Conservation (phyloP, 1,140 invertebrate species). For the Homarus americanus region DNA sequence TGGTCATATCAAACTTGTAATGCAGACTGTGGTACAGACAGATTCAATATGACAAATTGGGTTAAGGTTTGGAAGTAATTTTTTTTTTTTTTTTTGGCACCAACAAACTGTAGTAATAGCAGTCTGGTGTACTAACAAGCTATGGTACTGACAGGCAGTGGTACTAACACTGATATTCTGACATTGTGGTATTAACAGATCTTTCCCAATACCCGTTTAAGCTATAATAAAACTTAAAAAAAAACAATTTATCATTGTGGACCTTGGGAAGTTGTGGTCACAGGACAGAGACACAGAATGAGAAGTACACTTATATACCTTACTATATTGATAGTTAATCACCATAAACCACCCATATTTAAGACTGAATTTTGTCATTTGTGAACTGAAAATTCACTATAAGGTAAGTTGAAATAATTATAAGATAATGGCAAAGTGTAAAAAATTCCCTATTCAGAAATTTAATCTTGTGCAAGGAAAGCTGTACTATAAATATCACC, state of each 20-base stretch:
- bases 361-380: neutral
- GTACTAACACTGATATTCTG: slow-evolving; percentile 25
- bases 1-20: neutral
- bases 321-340: neutral
- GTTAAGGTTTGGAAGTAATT: slow-evolving; percentile 5
- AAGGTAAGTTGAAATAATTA: neutral
- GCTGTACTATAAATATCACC: neutral
- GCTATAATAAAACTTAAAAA: slow-evolving; percentile 4
- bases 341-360: neutral
- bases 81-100: slow-evolving; percentile 25
- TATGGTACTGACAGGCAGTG: slow-evolving; percentile 16
- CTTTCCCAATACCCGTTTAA: neutral
- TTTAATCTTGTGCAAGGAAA: neutral
- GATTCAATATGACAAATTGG: neutral
- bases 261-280: neutral
- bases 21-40: neutral
- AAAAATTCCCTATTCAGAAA: neutral
- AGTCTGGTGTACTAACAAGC: slow-evolving; percentile 25
- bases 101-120: slow-evolving; percentile 33
- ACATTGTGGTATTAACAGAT: slow-evolving; percentile 1
- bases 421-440: no score
- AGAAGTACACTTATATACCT: neutral
- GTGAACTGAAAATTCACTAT: neutral
- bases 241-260: neutral
- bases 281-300: neutral